These are phyloP conservation scores for Brachionus calyciflorus DNA, from an alignment of 1,140 invertebrate genomes.

Conservation along the genomic window DNA sequence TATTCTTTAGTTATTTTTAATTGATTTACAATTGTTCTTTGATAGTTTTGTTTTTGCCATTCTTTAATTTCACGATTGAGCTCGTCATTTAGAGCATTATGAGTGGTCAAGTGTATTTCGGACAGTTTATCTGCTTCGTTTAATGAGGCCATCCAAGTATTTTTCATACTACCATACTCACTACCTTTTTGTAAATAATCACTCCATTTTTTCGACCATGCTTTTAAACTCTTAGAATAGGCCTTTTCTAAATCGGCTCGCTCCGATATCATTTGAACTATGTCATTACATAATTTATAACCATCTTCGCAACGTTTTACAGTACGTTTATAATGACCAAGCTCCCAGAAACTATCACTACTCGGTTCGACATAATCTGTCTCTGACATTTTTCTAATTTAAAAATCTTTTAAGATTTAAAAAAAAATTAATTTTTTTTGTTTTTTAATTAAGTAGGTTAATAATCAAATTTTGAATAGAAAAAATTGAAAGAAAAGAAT, in stretches of 20 bases:
- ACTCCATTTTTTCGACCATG: constrained; percentile 97
- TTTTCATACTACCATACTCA: constrained; percentile 93
- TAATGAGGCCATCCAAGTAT: constrained; percentile 88
- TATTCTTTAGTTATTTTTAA: constrained; percentile 43
- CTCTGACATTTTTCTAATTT: constrained; percentile 45
- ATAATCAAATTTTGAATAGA: too few relatives aligned
- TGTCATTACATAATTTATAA: constrained; percentile 62
- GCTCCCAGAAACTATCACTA: constrained; percentile 91
- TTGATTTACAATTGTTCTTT: constrained; percentile 22
- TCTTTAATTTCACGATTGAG: constrained; percentile 2
- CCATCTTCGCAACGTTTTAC: constrained; percentile 93
- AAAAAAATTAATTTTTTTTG: too few relatives aligned
- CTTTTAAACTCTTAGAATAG: constrained; percentile 85
- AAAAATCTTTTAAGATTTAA: too few relatives aligned
- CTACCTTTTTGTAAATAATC: constrained; percentile 89
- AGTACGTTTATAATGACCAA: constrained; percentile 91
- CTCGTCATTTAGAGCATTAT: constrained; percentile 14
- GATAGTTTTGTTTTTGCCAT: constrained; percentile 46
- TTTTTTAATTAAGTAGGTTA: too few relatives aligned
- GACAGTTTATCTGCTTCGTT: constrained; percentile 82
- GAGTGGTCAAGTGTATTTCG: constrained; percentile 44
- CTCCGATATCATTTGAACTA: constrained; percentile 46
- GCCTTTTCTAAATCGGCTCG: constrained; percentile 87
- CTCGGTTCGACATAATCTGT: constrained; percentile 48
- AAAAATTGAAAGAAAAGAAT: too few relatives aligned